These are phyloP conservation scores for Amphimedon queenslandica DNA, from an alignment of 37 sponge, comb jelly and placozoan species.

Conservation along the genomic window DNA sequence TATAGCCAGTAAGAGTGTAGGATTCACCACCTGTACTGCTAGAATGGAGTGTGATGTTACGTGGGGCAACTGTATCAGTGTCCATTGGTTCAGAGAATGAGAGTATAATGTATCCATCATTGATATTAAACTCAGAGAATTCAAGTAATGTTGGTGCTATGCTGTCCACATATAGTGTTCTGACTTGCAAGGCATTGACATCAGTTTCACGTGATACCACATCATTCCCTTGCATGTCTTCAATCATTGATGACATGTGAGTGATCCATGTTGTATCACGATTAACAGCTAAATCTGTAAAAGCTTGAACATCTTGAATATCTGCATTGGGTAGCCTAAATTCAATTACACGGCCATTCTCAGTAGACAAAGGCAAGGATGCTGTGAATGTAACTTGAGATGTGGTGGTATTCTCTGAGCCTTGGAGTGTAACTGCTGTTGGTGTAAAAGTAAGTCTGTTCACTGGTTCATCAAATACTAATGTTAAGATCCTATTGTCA, in stretches of 20 bases:
- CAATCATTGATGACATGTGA: slow-evolving; percentile 48
- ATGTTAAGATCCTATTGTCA: slow-evolving; percentile 40
- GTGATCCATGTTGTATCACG: slow-evolving; percentile 61
- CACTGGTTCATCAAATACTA: slow-evolving; percentile 81
- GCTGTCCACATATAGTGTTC: slow-evolving; percentile 36
- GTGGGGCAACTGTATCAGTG: slow-evolving; percentile 16
- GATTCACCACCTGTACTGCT: slow-evolving; percentile 15
- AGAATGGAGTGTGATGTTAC: slow-evolving; percentile 53
- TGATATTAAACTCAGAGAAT: slow-evolving; percentile 55
- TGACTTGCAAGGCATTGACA: slow-evolving; percentile 64
- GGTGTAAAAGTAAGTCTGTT: slow-evolving; percentile 18
- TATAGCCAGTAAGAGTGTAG: slow-evolving; percentile 49
- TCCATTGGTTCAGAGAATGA: slow-evolving; percentile 80
- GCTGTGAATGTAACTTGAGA: slow-evolving; percentile 30
- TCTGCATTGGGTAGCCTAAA: slow-evolving; percentile 40
- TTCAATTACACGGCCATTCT: slow-evolving; percentile 23
- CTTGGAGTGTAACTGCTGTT: slow-evolving; percentile 49
- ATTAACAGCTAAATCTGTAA: slow-evolving; percentile 39
- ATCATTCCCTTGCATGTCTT: slow-evolving; percentile 26
- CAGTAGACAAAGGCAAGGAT: background rate
- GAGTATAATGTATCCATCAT: slow-evolving; percentile 49
- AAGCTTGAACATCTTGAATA: slow-evolving; percentile 50
- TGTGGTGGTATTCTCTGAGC: slow-evolving; percentile 27
- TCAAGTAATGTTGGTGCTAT: slow-evolving; percentile 39
- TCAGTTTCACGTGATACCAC: slow-evolving; percentile 52